Base-by-base conservation (phyloP, 2,888 invertebrate genomes). In the Cantharis rufa region DNA sequence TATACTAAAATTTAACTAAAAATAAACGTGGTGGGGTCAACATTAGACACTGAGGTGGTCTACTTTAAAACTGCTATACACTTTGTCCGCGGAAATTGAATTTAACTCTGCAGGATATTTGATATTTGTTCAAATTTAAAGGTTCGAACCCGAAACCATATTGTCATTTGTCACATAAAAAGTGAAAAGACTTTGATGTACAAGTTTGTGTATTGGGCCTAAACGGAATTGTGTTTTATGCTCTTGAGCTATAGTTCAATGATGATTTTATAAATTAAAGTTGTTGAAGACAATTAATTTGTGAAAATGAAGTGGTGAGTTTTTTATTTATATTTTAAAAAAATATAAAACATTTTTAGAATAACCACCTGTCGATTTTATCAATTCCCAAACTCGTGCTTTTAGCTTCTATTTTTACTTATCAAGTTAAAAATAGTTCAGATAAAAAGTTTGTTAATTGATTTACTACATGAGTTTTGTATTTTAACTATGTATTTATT, bases 11-110 rank as follows among this genome's bases (percentile, higher is more conserved):
- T 69, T 73, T 73, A 69, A 68, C 73, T 73, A 73, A 73, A 73
- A 73, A 73, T 73, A 73, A 69, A 48, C 62, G 68, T 73, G 73
- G 73, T 73, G 73, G 73, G 73, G 73, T 73, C 68, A 61, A 68
- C 16, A 24, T 28, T 15, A 48, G 61, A 68, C 69, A 21, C 28
- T 61, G 68, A 73, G 69, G 68, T 68, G 73, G 73, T 62, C 73
- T 28, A 73, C 73, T 73, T 73, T 62, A 66, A 72, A 72, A 32
- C 72, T 15, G 66, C 68, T 69, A 48, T 48, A 73, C 69, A 73
- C 62, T 73, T 69, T 62, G 27, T 27, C 32, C 27, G 69, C 28
- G 16, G 27, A 69, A 28, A 28, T 69, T 69, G 15, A 69, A 27
- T 69, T 69, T 66, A 66, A 66, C 64, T 66, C 48, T 48, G 5